Evolutionary conservation across 2,113 vertebrate genomes (phyloP), one percentile per base, ranked within the genome.

Genomic region (Austrofundulus limnaeus): DNA sequence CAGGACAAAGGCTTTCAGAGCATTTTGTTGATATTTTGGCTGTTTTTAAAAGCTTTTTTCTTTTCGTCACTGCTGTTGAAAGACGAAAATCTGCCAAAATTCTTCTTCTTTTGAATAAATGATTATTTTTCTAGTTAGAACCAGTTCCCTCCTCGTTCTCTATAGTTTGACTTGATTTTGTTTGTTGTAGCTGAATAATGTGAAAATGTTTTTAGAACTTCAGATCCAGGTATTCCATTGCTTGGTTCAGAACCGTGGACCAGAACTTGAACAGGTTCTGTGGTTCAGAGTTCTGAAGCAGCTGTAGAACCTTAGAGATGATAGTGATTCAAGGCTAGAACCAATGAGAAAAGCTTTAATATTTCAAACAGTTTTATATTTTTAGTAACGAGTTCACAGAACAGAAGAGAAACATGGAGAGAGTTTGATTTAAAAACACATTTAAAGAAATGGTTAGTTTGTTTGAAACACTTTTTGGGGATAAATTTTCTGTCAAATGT

Each of bases 281-380:
- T 11, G 12, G 47, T 63, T 58, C 58, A n/a, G n/a, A n/a, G 62
- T 61, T 69, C 67, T 65, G 12, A 10, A 70, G 74, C 52, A 58
- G 24, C 64, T 66, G 71, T 84, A 89, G 80, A 52, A 75, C 72
- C 31, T 66, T 86, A 81, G 85, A 63, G 28, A 55, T 62, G 0
- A 34, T 86, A 88, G 85, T n/a, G 57, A 73, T 28, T 20, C 15
- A 77, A 87, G 75, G 87, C 88, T 89, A 88, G 87, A 83, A 91
- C 90, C 89, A 92, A 92, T 91, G 90, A 91, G 80, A 86, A 77
- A 86, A 86, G 68, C 91, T 92, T 91, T 92, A 91, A 91, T 80
- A 50, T 86, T 83, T 59, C 37, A 48, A 13, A 39, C 73, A 72
- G 58, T 70, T 77, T 52, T 61, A 49, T 43, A 46, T 60, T 63